A percentile compares a stretch with the other conserved stretches of the same genome.
These are phyloP conservation scores for Sialis fuliginosa DNA, from an alignment of 2,888 invertebrate genomes.

Conservation along the genomic window DNA sequence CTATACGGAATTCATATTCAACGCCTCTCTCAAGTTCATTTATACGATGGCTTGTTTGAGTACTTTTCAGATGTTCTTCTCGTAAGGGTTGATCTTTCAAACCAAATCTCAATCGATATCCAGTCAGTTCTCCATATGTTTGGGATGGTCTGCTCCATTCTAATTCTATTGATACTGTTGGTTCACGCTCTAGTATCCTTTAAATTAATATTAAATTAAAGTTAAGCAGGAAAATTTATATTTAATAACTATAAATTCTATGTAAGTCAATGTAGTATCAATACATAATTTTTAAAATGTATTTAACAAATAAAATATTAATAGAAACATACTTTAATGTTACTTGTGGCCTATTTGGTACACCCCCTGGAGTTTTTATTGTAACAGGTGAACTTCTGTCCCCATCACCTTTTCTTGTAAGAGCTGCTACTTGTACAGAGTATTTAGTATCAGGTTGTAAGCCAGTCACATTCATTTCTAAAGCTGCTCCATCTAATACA, in stretches of 20 bases:
- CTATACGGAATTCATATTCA: slow-evolving; percentile 91
- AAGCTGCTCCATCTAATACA: slow-evolving; percentile 58
- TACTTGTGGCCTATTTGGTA: slow-evolving; percentile 69
- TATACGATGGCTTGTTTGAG: slow-evolving; percentile 44
- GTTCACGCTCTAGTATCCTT: slow-evolving; percentile 71
- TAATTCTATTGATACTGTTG: slow-evolving; percentile 74
- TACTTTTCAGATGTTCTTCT: slow-evolving; percentile 50
- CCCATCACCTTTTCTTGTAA: slow-evolving; percentile 94
- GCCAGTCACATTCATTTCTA: slow-evolving; percentile 70
- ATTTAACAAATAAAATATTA: not conserved
- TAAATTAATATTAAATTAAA: not conserved
- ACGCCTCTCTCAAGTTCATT: slow-evolving; percentile 78
- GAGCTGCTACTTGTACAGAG: slow-evolving; percentile 84
- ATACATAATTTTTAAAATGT: not conserved
- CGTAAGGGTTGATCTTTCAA: slow-evolving; percentile 63
- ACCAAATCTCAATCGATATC: slow-evolving; percentile 75
- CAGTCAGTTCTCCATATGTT: slow-evolving; percentile 75
- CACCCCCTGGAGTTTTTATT: slow-evolving; percentile 85
- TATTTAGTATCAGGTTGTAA: slow-evolving; percentile 93
- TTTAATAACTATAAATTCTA: not conserved
- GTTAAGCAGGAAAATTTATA: not conserved
- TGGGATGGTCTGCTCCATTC: slow-evolving; percentile 84
- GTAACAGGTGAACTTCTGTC: slow-evolving; percentile 72
- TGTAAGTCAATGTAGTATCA: not conserved
- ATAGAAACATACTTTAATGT: slow-evolving; percentile 47